Evolutionary conservation across 2,888 invertebrate genomes (phyloP), one percentile per base, ranked within the genome.

Genomic region (Xiphydria camelus): DNA sequence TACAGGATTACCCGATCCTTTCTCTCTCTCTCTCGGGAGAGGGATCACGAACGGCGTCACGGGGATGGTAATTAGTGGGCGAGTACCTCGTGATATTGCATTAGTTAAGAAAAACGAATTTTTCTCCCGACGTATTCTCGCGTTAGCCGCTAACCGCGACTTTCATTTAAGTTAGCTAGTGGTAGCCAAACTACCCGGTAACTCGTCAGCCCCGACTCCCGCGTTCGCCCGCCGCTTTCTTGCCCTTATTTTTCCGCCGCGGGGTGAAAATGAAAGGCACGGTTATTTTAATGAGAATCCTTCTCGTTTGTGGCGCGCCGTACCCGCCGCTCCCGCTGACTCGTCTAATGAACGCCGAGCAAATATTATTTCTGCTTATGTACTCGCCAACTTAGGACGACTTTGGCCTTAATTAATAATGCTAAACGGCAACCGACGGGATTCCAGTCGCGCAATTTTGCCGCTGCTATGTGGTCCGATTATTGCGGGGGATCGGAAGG

Each of bases 341-440:
- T 68, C 68, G 64, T 72, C 70, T 74, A 74, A 74, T 74, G 73
- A 74, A 73, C 73, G 68, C 60, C 56, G 64, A 62, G 73, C 64
- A 72, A 74, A 74, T 73, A 74, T 74, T 74, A 74, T 73, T 73
- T 72, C 68, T 69, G 67, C 69, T 68, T 71, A 69, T 56, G 69
- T 72, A 71, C 70, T 66, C 61, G 65, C 62, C 66, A 73, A 73
- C 71, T 71, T 70, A 69, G 68, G 67, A 65, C 59, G 66, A 68
- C 73, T 73, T 71, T 66, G 64, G 66, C 59, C 66, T 70, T 73
- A 70, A 74, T 74, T 74, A 73, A 73, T 74, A 74, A 74, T 68
- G 66, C 66, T 70, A 70, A 74, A 70, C 66, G 62, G 66, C 52
- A 48, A 51, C 29, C 34, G 18, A 18, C 34, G 15, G 34, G 14